These are phyloP conservation scores for Rhagonycha lutea DNA, from an alignment of 2,888 invertebrate genomes.

Conservation along the genomic window DNA sequence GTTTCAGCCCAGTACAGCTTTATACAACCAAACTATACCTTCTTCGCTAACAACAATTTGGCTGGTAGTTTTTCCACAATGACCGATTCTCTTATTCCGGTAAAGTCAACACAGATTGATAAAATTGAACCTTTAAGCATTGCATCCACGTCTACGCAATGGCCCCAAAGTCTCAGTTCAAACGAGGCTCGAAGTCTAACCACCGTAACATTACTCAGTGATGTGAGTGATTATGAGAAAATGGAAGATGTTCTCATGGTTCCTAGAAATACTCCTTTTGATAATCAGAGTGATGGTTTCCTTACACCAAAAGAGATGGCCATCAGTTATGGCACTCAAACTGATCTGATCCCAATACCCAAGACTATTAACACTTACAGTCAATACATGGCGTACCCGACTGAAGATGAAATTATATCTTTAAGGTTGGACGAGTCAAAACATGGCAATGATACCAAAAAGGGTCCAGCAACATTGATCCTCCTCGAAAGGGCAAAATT, in stretches of 20 bases:
- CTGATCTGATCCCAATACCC: neutral
- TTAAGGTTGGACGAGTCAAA: neutral
- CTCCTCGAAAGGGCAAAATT: neutral
- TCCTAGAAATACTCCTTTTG: too few relatives aligned
- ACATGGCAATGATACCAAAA: neutral
- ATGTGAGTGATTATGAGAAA: neutral
- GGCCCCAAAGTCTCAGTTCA: neutral
- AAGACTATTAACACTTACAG: neutral
- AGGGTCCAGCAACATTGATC: neutral
- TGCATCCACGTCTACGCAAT: neutral
- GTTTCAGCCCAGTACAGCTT: constrained; percentile 1
- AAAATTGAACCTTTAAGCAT: neutral
- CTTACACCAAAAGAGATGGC: neutral
- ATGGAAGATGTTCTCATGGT: neutral
- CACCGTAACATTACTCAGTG: neutral
- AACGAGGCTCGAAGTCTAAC: neutral
- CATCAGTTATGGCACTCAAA: neutral
- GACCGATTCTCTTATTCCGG: neutral
- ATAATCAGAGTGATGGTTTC: neutral
- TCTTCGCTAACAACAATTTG: too few relatives aligned
- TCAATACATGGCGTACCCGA: neutral
- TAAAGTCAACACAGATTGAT: neutral
- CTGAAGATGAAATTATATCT: neutral
- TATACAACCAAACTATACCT: neutral
- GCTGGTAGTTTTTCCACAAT: neutral